Evolutionary conservation across 2,888 invertebrate genomes (phyloP).

Genomic region (Pachycephus smyrnensis): DNA sequence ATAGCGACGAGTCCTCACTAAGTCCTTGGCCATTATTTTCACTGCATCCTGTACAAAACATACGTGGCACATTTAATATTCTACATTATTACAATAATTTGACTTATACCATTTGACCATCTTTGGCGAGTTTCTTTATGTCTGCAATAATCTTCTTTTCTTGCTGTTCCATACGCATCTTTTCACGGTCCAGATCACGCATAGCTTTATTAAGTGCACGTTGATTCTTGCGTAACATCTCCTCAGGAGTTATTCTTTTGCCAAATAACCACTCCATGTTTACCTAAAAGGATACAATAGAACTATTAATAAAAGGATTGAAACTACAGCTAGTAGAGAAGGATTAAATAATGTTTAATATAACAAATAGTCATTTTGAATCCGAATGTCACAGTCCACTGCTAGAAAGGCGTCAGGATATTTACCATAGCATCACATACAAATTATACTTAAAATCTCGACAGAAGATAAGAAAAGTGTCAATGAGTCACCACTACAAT

Average conservation of each 20-base stretch:
- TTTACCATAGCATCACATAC: no score
- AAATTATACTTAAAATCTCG: no score
- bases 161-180: slow-evolving; percentile 96
- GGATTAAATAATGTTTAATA: no score
- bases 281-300: not conserved
- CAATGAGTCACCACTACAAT: no score
- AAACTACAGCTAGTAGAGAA: no score
- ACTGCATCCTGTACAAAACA: slow-evolving; percentile 86
- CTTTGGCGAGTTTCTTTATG: slow-evolving; percentile 98
- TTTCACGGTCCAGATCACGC: slow-evolving; percentile 95
- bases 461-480: no score
- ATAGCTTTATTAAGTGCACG: slow-evolving; percentile 97
- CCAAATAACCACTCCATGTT: slow-evolving; percentile 96
- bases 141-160: slow-evolving; percentile 98
- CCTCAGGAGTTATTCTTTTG: slow-evolving; percentile 95
- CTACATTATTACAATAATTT: slow-evolving; percentile 2
- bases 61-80: not conserved
- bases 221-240: slow-evolving; percentile 98
- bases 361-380: no score
- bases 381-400: no score
- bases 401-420: no score
- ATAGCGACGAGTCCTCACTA: slow-evolving; percentile 95
- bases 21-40: slow-evolving; percentile 99
- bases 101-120: slow-evolving; percentile 91
- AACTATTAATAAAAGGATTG: no score